Base-by-base conservation (phyloP, 92 coral and sea anemone species). In the Blastomussa wellsi region DNA sequence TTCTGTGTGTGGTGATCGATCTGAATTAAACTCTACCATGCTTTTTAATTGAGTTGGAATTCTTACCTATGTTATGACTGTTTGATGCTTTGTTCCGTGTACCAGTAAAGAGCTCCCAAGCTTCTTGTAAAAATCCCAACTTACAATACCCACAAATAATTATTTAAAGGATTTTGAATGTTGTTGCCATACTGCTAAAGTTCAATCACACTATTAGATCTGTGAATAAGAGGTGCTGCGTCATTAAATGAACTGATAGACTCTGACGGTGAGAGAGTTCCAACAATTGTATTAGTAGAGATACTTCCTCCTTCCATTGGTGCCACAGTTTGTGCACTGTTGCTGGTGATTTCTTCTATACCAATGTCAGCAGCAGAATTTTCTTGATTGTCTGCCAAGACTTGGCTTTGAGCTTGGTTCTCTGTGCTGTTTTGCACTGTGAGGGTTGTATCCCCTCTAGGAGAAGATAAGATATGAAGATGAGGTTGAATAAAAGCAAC, bases 211-310 rank as follows among this genome's bases (percentile, higher is more conserved):
- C 80, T 83, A 5, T 62, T 74, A 83, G 59, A 57, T 33, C 87
- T 74, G 9, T 22, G 52, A 5, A 83, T 74, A 3, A 83, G 87
- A 7, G 74, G 87, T 5, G 49, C 59, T 28, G 87, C 74, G 87
- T 83, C 87, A 22, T 74, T 74, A 41, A 83, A 22, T 28, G 81
- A 83, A 48, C 73, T 75, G 22, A 74, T 64, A 19, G 87, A 83
- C 64, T 74, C 81, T 19, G 87, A 41, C 6, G 74, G 87, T 6
- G 87, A 83, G 80, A 83, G n/a, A 35, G 81, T 59, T 19, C 72
- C 80, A n/a, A 33, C 71, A 17, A 48, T 59, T 16, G 36, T 47
- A n/a, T 55, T 41, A 28, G 62, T 39, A 53, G 32, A 20, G 19
- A 73, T 28, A 39, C 69, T 35, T 2, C 73, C 74, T 20, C 28